phyloP scores from a whole-genome alignment of 2,113 vertebrate genomes.

The Cebus imitator region DNA sequence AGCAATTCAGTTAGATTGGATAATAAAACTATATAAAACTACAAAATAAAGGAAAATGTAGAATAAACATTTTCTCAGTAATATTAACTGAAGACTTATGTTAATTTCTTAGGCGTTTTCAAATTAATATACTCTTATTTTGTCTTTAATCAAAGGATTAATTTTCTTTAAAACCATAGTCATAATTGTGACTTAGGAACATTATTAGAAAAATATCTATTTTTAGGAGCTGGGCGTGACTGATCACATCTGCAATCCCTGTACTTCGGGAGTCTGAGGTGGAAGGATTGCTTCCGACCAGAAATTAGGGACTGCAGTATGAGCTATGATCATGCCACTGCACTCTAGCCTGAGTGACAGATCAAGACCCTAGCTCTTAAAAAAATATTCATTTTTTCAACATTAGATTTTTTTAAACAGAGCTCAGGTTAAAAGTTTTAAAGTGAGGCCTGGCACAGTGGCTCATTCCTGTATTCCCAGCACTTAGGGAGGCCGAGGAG shows the following conservation, averaged over 20 bases:
- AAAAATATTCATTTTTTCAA: background rate
- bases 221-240: background rate
- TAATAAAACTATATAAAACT: background rate
- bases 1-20: background rate
- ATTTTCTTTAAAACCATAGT: background rate
- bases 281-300: background rate
- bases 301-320: too few relatives aligned
- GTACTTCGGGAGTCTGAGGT: background rate
- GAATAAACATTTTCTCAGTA: background rate
- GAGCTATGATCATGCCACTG: too few relatives aligned
- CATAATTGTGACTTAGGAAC: background rate
- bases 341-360: too few relatives aligned
- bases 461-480: too few relatives aligned
- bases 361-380: too few relatives aligned
- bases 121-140: background rate
- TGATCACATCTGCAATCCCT: background rate
- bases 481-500: too few relatives aligned
- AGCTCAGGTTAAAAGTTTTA: background rate
- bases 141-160: background rate
- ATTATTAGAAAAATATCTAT: background rate
- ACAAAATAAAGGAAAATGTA: background rate
- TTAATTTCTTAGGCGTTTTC: background rate
- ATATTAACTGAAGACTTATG: background rate
- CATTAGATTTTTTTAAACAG: background rate
- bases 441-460: background rate